Base-by-base conservation (phyloP, 2,888 invertebrate species). In the Dasysyrphus albostriatus region DNA sequence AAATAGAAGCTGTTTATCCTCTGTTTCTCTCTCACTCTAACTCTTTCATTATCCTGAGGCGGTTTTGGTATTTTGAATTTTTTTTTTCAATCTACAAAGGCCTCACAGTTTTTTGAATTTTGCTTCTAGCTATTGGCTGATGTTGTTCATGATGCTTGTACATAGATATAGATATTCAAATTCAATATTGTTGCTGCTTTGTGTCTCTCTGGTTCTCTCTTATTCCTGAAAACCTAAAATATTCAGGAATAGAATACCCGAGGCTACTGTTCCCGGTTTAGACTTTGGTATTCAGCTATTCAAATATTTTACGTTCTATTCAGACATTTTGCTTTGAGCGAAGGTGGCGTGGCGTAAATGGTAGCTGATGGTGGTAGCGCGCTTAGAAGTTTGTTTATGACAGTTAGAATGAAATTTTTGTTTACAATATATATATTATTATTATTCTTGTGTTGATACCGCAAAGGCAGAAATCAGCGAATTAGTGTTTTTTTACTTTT, bases 351-450 rank as follows among this genome's bases (percentile, higher is more conserved):
- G 42, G n/a, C n/a, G n/a, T n/a, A n/a, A n/a, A n/a, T 5, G 61
- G 42, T 42, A 47, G 7, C 24, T 1, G 24, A 24, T 24, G 24
- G 24, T 24, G 24, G 24, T 3, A 24, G 24, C 24, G 24, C 29
- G 63, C 56, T 49, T 61, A 73, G 70, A 73, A 70, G 74, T 74
- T 82, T 85, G 85, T 54, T 85, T 85, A 70, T 82, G 82, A 85
- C 85, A 85, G 78, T 42, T 59, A 42, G 51, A 63, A 74, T 14
- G 82, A 24, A 73, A 73, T 74, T 81, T 77, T 16, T 73, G 67
- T 77, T 81, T 70, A 59, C 69, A 69, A 67, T 69, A 51, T 69
- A n/a, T n/a, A n/a, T n/a, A n/a, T n/a, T n/a, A 39, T 19, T 61
- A 39, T 39, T 69, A 67, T 69, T 72, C 73, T 56, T 77, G 56